Evolutionary conservation across 2,113 vertebrate species (phyloP).

Genomic region (Tragelaphus imberbis): DNA sequence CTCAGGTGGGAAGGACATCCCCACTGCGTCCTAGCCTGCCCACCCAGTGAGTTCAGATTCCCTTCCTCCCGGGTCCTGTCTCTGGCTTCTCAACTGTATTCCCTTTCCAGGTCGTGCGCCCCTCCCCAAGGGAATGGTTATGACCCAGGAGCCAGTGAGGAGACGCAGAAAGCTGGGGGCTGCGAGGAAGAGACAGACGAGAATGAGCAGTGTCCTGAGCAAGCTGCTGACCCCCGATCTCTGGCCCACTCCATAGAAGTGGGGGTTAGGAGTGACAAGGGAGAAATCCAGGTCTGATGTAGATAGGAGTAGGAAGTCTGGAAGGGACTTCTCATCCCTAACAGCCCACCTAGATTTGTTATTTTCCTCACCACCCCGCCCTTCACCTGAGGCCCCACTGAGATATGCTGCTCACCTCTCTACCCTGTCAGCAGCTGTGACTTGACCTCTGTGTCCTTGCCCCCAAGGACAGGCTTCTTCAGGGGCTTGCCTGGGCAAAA

Average conservation of each 20-base stretch:
- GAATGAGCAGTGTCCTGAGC: neutral
- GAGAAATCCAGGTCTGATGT: neutral
- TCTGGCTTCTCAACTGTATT: neutral
- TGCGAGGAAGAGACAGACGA: neutral
- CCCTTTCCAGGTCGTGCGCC: neutral
- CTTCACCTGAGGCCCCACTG: neutral
- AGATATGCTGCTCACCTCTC: neutral
- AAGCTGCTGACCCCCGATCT: neutral
- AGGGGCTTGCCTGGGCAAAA: neutral
- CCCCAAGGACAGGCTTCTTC: neutral
- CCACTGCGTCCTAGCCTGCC: neutral
- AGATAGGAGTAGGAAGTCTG: neutral
- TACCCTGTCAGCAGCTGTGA: neutral
- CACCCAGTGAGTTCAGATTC: neutral
- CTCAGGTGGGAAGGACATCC: neutral
- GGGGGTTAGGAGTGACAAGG: neutral
- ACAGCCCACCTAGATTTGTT: neutral
- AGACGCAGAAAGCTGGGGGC: neutral
- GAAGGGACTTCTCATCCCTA: neutral
- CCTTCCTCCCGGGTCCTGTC: neutral
- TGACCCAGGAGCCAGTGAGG: neutral
- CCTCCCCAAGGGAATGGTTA: neutral
- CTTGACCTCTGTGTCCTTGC: neutral
- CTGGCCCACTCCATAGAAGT: neutral
- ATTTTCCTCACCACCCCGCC: neutral